A percentile compares a stretch with the other conserved stretches of the same genome.
These are phyloP conservation scores for Drosophila rubida DNA, from an alignment of 2,888 invertebrate species.

Conservation along the genomic window DNA sequence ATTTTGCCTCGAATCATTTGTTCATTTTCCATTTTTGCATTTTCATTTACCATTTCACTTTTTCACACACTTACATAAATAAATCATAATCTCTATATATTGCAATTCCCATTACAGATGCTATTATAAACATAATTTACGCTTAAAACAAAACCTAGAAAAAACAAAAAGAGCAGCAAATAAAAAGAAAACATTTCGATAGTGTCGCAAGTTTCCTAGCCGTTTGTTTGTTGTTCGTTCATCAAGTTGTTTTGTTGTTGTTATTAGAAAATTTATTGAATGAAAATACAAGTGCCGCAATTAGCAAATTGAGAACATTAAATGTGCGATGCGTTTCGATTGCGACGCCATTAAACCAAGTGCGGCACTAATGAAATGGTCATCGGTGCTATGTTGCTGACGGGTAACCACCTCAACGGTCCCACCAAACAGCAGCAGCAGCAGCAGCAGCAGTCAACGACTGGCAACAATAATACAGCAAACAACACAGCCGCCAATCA, in stretches of 20 bases:
- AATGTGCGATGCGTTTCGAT: conserved; percentile 54
- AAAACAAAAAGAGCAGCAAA: conserved; percentile 2
- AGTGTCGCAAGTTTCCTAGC: conserved; percentile 37
- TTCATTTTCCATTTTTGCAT: conserved; percentile 37
- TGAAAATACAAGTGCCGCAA: conserved; percentile 10
- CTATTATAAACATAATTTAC: conserved; percentile 49
- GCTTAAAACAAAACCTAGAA: conserved; percentile 37
- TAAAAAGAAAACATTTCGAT: conserved; percentile 23
- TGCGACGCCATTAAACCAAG: conserved; percentile 67
- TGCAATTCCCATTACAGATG: conserved; percentile 75
- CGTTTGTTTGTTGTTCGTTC: conserved; percentile 23
- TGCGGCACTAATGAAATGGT: conserved; percentile 84
- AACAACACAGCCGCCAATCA: conserved; percentile 16
- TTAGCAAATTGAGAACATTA: conserved; percentile 28
- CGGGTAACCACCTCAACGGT: conserved; percentile 83
- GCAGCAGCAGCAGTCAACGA: conserved; percentile 49
- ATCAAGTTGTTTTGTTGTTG: conserved; percentile 35
- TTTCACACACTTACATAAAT: conserved; percentile 29
- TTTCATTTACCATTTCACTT: conserved; percentile 42
- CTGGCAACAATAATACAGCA: conserved; percentile 34
- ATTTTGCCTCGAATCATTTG: conserved; percentile 13
- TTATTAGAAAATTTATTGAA: conserved; percentile 16
- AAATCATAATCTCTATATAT: conserved; percentile 63
- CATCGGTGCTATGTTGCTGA: conserved; percentile 85
- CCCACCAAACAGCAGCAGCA: conserved; percentile 69